These are phyloP conservation scores for Micronycteris hirsuta DNA, from an alignment of 2,113 vertebrate genomes.

Conservation along the genomic window DNA sequence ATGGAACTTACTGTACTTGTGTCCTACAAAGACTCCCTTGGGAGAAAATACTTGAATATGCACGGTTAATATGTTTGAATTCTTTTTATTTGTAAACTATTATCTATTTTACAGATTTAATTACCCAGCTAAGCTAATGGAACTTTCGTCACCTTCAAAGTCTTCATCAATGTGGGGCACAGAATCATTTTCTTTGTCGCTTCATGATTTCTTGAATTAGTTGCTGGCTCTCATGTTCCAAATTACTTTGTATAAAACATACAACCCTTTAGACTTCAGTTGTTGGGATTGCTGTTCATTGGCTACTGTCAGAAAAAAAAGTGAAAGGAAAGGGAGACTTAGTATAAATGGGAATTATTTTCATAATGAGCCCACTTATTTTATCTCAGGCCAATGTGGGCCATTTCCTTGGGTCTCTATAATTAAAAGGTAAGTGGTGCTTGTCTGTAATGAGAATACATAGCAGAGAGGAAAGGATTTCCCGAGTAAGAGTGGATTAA, in stretches of 20 bases:
- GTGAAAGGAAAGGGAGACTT: not conserved
- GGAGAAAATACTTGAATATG: not conserved
- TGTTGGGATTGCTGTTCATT: not conserved
- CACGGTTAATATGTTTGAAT: not conserved
- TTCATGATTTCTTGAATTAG: not conserved
- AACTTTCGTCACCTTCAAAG: not conserved
- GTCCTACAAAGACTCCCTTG: not conserved
- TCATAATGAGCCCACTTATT: not conserved
- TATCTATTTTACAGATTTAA: not conserved
- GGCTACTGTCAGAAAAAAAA: not conserved
- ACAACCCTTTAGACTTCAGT: not conserved
- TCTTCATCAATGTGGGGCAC: not conserved
- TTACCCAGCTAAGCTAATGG: not conserved
- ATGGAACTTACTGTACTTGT: not conserved
- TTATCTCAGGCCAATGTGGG: not conserved
- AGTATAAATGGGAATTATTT: not conserved
- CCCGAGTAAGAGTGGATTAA: not conserved
- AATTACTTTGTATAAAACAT: not conserved
- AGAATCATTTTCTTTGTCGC: not conserved
- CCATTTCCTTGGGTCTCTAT: not conserved
- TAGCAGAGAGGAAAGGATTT: not conserved
- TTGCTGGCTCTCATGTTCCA: not conserved
- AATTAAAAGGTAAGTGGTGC: not conserved
- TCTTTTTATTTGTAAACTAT: not conserved
- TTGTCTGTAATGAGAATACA: not conserved